phyloP scores from a whole-genome alignment of 2,888 invertebrate genomes.

The Pogonocherus hispidulus region DNA sequence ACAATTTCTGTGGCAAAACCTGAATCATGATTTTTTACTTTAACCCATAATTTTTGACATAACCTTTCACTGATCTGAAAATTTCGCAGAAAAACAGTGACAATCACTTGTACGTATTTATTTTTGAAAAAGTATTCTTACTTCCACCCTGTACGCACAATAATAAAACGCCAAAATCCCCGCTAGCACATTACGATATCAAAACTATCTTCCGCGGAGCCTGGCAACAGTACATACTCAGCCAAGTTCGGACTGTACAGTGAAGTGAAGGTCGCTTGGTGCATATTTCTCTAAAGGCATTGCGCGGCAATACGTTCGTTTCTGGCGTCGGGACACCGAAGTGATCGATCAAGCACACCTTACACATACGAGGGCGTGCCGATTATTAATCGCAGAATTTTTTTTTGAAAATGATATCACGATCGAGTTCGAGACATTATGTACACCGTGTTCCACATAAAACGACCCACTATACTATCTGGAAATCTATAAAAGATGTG shows the following conservation, averaged over 20 bases:
- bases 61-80: no score
- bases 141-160: not conserved
- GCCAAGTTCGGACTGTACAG: slow-evolving; percentile 54
- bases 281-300: slow-evolving; percentile 63
- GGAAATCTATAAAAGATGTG: no score
- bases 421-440: not conserved
- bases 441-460: no score
- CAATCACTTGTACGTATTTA: no score
- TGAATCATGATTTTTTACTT: no score
- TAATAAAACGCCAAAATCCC: not conserved
- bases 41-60: no score
- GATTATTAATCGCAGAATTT: not conserved
- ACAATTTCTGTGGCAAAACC: no score
- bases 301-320: slow-evolving; percentile 14
- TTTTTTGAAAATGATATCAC: not conserved
- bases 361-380: slow-evolving; percentile 22
- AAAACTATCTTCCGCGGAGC: slow-evolving; percentile 65
- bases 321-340: not conserved
- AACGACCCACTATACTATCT: no score
- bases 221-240: slow-evolving; percentile 64
- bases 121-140: no score
- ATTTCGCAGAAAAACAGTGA: no score
- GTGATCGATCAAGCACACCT: not conserved
- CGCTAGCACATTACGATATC: slow-evolving; percentile 46
- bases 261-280: slow-evolving; percentile 65